Percentiles rank a stretch among this genome's conserved stretches.
These are phyloP conservation scores for Rhea americana DNA, from an alignment of 2,113 vertebrate species.

Conservation along the genomic window DNA sequence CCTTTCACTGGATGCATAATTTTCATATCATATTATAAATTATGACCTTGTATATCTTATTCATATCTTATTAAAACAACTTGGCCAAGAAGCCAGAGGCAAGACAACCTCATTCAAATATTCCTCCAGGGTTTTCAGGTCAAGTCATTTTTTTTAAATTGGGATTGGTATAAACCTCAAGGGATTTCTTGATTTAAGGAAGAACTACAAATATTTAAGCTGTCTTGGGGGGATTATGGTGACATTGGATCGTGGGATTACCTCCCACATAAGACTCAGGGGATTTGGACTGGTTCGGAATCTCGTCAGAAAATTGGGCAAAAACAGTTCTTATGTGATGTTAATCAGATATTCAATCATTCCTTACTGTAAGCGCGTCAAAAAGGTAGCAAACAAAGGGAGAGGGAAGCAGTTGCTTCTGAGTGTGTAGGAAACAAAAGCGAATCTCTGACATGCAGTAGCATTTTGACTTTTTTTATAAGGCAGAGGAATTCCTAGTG, in stretches of 20 bases:
- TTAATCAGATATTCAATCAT: slow-evolving; percentile 71
- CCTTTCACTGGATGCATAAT: slow-evolving; percentile 63
- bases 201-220: slow-evolving; percentile 76
- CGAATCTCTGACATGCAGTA: background rate
- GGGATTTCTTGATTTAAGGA: slow-evolving; percentile 76
- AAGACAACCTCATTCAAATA: slow-evolving; percentile 61
- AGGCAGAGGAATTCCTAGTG: background rate
- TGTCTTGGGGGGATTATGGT: slow-evolving; percentile 74
- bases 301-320: slow-evolving; percentile 71
- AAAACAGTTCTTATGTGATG: slow-evolving; percentile 60
- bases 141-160: slow-evolving; percentile 68
- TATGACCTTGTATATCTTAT: slow-evolving; percentile 64
- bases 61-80: slow-evolving; percentile 57
- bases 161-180: slow-evolving; percentile 68
- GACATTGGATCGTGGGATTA: slow-evolving; percentile 77
- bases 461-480: background rate
- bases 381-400: slow-evolving; percentile 47
- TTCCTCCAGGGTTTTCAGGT: slow-evolving; percentile 54
- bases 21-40: slow-evolving; percentile 68
- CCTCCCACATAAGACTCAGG: slow-evolving; percentile 67
- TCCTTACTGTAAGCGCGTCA: slow-evolving; percentile 40
- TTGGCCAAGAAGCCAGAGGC: slow-evolving; percentile 59
- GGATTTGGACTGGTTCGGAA: slow-evolving; percentile 68
- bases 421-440: slow-evolving; percentile 14
- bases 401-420: background rate